Conservation (phyloP, 2,113 vertebrate genomes). For the Tenebrosternarchus preto region DNA sequence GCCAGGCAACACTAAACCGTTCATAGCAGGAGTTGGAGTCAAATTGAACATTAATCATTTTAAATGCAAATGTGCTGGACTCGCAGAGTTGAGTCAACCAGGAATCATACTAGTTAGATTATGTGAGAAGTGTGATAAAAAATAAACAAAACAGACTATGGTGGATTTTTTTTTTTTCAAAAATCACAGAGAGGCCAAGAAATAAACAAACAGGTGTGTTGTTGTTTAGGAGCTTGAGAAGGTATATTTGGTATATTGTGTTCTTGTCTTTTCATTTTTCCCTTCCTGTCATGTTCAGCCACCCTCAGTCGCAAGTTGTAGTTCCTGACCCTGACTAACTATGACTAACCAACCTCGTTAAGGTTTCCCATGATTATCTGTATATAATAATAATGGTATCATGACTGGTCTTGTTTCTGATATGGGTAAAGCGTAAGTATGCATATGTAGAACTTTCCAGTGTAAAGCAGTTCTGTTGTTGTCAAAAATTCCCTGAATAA, state of each 20-base stretch:
- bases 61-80: conserved; percentile 56
- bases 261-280: background rate
- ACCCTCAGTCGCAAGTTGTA: conserved; percentile 10
- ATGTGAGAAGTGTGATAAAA: conserved; percentile 19
- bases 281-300: conserved; percentile 2
- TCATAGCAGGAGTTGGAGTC: conserved; percentile 68
- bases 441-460: background rate
- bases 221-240: conserved; percentile 11
- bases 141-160: conserved; percentile 13
- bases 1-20: conserved; percentile 74
- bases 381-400: background rate
- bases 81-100: conserved; percentile 42
- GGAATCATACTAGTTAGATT: conserved; percentile 48
- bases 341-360: background rate
- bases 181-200: background rate
- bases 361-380: background rate
- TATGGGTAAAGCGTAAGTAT: background rate
- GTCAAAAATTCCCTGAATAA: background rate
- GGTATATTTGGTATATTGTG: conserved; percentile 2
- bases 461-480: background rate
- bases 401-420: background rate
- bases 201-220: conserved; percentile 14
- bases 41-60: conserved; percentile 71
- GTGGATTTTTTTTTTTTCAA: conserved; percentile 8
- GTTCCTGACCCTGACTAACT: conserved; percentile 27